Base-by-base conservation (phyloP, 2,113 vertebrate species). In the Bostrychus sinensis region DNA sequence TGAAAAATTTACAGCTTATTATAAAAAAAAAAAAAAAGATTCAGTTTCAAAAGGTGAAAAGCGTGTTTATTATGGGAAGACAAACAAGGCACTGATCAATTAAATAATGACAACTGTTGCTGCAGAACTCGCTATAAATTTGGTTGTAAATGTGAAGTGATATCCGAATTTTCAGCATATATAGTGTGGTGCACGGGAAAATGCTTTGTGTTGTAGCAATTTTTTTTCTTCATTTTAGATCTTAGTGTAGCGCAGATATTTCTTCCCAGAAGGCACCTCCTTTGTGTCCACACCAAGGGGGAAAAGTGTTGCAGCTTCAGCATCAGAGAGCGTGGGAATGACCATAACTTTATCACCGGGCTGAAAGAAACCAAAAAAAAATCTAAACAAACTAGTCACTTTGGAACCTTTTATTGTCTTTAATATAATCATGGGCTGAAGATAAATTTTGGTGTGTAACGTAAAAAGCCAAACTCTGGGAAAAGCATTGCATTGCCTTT, bases 211-310 rank as follows among this genome's bases (percentile, higher is more conserved):
- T n/a, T n/a, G n/a, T n/a, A n/a, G n/a, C 7, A 45, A 4, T 25
- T 46, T 46, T 48, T 46, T 7, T 8, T 5, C 12, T 16, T 11
- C 7, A 7, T 39, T 41, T 72, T 92, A 94, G 0, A 92, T 93
- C 67, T 97, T 93, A 0, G 97, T 98, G 77, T 94, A 98, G 43
- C 97, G 96, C 74, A 99, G 86, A 86, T 99, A 99, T 26, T 93
- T 95, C 86, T 97, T 98, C 83, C 95, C 95, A 0, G 97, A 98
- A 0, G 96, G 97, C 30, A 99, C 73, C 12, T 96, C 94, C 88
- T 95, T 94, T 0, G 93, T 94, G 68, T 91, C 94, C 72, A 98
- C 81, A 26, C 96, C 96, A 50, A 92, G 92, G 16, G 95, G 94
- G 82, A 98, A 99, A 6, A 96, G 87, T 36, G 87, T 62, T 3